A percentile compares a stretch with the other conserved stretches of the same genome.
phyloP scores from a whole-genome alignment of 2,113 vertebrate genomes.

The Hippocampus zosterae region DNA sequence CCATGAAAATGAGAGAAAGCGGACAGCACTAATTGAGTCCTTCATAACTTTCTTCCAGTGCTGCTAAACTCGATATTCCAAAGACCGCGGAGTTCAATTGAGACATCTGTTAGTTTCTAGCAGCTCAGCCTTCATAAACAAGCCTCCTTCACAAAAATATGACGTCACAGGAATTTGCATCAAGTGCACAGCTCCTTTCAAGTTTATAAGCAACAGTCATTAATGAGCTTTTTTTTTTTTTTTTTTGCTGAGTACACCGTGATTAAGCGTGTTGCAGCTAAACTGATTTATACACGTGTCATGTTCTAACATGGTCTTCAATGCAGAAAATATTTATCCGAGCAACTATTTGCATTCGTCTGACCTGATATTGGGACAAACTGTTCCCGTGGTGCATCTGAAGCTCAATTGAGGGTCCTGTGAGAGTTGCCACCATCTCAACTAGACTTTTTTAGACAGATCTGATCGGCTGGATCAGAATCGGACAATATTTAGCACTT shows the following conservation, averaged over 20 bases:
- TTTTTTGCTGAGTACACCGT: not conserved
- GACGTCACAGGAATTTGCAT: constrained; percentile 34
- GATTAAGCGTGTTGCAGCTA: not conserved
- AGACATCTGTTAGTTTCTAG: constrained; percentile 65
- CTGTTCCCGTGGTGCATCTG: no score
- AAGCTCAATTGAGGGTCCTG: no score
- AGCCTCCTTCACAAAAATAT: constrained; percentile 33
- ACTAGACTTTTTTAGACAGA: no score
- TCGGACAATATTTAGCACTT: no score
- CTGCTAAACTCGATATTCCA: constrained; percentile 58
- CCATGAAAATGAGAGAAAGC: not conserved
- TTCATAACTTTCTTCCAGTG: constrained; percentile 35
- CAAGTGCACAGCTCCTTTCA: constrained; percentile 34
- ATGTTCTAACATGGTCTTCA: not conserved
- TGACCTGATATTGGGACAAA: no score
- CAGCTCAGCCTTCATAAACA: constrained; percentile 39
- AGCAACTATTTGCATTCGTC: not conserved
- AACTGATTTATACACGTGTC: not conserved
- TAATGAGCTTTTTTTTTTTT: not conserved
- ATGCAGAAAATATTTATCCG: constrained; percentile 1
- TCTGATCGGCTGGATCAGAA: no score
- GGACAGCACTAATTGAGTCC: no score
- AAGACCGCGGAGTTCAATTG: constrained; percentile 43
- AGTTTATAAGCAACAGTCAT: constrained; percentile 40
- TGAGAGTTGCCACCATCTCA: no score